phyloP scores from a whole-genome alignment of 1,140 invertebrate genomes.

The Diachasma alloeum region DNA sequence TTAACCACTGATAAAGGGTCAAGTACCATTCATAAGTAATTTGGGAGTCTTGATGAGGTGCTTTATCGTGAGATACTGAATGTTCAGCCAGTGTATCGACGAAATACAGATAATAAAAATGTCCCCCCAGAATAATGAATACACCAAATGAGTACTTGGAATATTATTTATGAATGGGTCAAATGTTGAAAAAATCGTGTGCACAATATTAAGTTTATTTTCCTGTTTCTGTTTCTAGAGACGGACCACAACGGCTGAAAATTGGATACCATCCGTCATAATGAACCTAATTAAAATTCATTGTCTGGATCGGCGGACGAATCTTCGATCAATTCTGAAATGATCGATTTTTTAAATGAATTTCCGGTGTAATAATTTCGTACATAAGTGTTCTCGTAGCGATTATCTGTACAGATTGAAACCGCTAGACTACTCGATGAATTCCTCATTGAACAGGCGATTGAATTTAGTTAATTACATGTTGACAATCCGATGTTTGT shows the following conservation, averaged over 20 bases:
- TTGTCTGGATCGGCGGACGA: too few species aligned
- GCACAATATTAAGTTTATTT: too few species aligned
- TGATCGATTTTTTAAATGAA: background rate
- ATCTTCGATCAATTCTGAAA: too few species aligned
- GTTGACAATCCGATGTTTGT: background rate
- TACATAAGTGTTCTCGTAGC: background rate
- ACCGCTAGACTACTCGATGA: background rate
- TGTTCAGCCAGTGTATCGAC: background rate
- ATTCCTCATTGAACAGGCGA: background rate
- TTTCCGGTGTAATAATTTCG: background rate
- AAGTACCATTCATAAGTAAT: conserved; percentile 61
- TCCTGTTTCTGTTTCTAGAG: conserved; percentile 57
- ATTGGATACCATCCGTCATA: conserved; percentile 39
- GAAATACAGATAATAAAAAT: conserved; percentile 5
- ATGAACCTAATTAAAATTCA: background rate
- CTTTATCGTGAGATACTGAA: conserved; percentile 1
- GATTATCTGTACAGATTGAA: background rate
- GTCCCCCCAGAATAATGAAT: background rate
- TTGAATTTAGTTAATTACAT: background rate
- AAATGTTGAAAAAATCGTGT: background rate
- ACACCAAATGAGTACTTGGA: background rate
- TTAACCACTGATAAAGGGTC: conserved; percentile 54
- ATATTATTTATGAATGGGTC: background rate
- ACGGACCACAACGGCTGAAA: conserved; percentile 55
- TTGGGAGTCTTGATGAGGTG: conserved; percentile 66